Evolutionary conservation across 2,797 vertebrate species (phyloP).

Genomic region (Scomberomorus guttatus): DNA sequence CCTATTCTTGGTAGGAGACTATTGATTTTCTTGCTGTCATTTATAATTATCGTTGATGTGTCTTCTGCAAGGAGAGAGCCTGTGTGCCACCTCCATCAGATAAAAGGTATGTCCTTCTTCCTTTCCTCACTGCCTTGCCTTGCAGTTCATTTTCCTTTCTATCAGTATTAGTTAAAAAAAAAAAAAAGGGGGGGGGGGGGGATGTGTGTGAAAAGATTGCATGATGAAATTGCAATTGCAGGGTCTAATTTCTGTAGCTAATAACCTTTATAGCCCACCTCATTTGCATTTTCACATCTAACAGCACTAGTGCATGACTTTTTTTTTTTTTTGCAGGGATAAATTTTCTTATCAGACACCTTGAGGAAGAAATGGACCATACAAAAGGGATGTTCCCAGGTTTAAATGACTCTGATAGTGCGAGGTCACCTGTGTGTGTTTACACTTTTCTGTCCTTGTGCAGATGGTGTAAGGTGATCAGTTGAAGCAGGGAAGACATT

Average conservation of each 20-base stretch:
- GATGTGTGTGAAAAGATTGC: constrained; percentile 22
- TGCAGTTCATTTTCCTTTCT: background rate
- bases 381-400: constrained; percentile 15
- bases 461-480: constrained; percentile 7
- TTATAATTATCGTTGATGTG: constrained; percentile 71
- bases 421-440: background rate
- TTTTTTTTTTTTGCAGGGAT: constrained; percentile 9
- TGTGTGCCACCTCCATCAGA: constrained; percentile 40
- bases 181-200: too few relatives aligned
- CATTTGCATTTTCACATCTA: constrained; percentile 55
- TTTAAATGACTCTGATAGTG: background rate
- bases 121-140: background rate
- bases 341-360: constrained; percentile 43
- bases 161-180: constrained; percentile 22
- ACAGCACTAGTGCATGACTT: constrained; percentile 33
- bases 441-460: constrained; percentile 2
- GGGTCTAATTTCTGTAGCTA: constrained; percentile 49
- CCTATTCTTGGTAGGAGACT: constrained; percentile 62
- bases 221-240: constrained; percentile 48
- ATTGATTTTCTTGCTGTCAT: constrained; percentile 75
- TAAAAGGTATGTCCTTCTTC: constrained; percentile 63
- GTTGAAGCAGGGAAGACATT: background rate
- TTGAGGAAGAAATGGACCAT: background rate
- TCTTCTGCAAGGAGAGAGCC: constrained; percentile 52
- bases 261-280: constrained; percentile 38